Conservation (phyloP, 2,113 vertebrate genomes). For the Electrona antarctica region DNA sequence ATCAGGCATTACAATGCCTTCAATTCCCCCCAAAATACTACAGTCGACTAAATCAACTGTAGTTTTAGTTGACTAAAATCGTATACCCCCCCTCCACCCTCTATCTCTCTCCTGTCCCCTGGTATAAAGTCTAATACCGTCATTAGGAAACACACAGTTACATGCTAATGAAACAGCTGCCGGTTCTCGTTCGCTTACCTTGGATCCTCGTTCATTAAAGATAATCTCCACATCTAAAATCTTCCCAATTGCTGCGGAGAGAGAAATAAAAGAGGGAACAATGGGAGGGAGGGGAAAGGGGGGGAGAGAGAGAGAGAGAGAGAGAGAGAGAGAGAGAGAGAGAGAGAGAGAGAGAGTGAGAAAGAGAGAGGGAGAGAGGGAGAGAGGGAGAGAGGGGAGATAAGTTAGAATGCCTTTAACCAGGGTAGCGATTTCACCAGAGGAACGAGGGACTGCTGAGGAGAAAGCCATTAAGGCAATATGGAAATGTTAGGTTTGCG, state of each 20-base stretch:
- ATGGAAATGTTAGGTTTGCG: conserved; percentile 65
- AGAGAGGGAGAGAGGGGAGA: conserved; percentile 4
- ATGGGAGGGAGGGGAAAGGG: conserved; percentile 12
- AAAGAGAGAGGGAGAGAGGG: conserved; percentile 2
- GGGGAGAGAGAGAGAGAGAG: conserved; percentile 43
- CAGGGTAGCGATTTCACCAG: conserved; percentile 48
- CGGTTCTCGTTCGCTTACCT: conserved; percentile 85
- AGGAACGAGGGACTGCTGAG: conserved; percentile 32
- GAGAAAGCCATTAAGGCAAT: conserved; percentile 62
- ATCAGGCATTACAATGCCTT: too few relatives aligned
- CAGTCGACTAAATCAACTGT: too few relatives aligned
- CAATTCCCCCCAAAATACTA: too few relatives aligned
- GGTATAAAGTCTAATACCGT: conserved; percentile 56
- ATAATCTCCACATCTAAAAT: conserved; percentile 99
- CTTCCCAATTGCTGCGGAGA: conserved; percentile 94
- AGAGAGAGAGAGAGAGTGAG: not conserved
- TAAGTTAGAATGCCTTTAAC: conserved; percentile 55
- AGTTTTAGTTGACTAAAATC: too few relatives aligned
- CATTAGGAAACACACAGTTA: conserved; percentile 64
- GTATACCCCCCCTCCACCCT: too few relatives aligned
- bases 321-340: not conserved
- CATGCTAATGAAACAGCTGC: conserved; percentile 70
- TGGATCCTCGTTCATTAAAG: conserved; percentile 99
- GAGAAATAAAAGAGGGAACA: conserved; percentile 40
- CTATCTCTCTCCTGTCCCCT: too few relatives aligned